Evolutionary conservation across 2,888 invertebrate species (phyloP).

Genomic region (Pristionchus arcanus): DNA sequence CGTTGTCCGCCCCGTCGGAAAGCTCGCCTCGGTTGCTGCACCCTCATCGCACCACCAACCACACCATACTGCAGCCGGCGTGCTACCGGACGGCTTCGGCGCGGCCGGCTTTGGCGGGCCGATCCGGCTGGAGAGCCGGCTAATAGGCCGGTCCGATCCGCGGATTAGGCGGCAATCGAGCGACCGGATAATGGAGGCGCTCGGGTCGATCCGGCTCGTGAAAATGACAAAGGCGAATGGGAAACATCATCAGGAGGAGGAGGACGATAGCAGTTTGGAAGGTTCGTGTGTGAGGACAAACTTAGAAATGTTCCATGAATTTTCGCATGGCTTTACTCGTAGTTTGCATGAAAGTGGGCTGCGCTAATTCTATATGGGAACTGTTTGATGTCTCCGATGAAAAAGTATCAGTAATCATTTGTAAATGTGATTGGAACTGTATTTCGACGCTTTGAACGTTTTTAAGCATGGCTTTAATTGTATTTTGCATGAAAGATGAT

Average conservation of each 20-base stretch:
- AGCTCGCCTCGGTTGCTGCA: conserved; percentile 25
- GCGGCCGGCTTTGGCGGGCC: conserved; percentile 5
- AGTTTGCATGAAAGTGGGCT: too few species aligned
- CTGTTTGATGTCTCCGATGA: too few species aligned
- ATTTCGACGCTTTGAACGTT: too few species aligned
- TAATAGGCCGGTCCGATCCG: neutral
- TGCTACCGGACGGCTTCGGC: neutral
- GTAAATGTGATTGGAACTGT: too few species aligned
- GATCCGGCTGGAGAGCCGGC: conserved; percentile 42
- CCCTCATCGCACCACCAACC: neutral
- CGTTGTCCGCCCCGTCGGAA: conserved; percentile 35
- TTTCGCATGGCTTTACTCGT: too few species aligned
- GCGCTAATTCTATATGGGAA: too few species aligned
- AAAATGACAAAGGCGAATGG: neutral
- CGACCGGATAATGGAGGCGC: conserved; percentile 21
- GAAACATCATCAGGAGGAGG: neutral
- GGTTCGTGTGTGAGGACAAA: neutral
- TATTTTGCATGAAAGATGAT: too few species aligned
- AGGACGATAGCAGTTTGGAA: conserved; percentile 26
- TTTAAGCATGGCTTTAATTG: too few species aligned
- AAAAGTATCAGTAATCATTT: too few species aligned
- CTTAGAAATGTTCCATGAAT: too few species aligned
- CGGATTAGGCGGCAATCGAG: conserved; percentile 8
- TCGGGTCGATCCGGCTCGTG: conserved; percentile 13
- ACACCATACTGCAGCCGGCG: conserved; percentile 14